Percentiles rank a stretch among this genome's conserved stretches.
phyloP scores from a whole-genome alignment of 2,888 invertebrate species.

The Ommatoiulus sabulosus region DNA sequence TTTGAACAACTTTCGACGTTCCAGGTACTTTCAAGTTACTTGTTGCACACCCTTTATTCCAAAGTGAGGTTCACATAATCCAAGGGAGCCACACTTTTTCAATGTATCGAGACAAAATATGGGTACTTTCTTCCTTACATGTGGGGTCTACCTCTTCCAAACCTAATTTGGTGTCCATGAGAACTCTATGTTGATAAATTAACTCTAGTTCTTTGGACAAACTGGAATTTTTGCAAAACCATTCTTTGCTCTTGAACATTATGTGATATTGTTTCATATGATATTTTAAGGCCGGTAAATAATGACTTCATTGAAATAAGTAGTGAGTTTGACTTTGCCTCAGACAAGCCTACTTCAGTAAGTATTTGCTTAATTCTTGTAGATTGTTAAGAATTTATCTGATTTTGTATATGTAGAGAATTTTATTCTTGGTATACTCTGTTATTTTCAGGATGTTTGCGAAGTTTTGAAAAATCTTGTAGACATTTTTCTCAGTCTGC shows the following conservation, averaged over 20 bases:
- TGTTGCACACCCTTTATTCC: not conserved
- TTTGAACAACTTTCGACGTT: constrained; percentile 7
- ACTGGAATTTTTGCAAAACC: not conserved
- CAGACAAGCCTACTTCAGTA: not conserved
- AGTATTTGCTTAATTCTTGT: not conserved
- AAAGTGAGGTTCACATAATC: not conserved
- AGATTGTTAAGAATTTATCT: not conserved
- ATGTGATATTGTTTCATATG: not conserved
- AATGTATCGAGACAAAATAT: too few relatives aligned
- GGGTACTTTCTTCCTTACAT: too few relatives aligned
- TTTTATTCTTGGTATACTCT: not conserved
- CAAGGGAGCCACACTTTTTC: too few relatives aligned
- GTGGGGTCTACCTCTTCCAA: too few relatives aligned
- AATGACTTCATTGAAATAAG: not conserved
- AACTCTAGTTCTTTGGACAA: not conserved
- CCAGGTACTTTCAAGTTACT: not conserved
- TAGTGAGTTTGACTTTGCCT: not conserved
- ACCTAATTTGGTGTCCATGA: too few relatives aligned
- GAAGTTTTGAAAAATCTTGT: not conserved
- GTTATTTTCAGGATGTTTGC: not conserved
- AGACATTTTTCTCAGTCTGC: not conserved
- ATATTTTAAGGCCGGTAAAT: not conserved
- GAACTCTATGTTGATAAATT: too few relatives aligned
- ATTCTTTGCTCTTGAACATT: not conserved
- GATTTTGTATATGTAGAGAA: not conserved